phyloP scores from a whole-genome alignment of 2,888 invertebrate species.

The Chrysolina americana region DNA sequence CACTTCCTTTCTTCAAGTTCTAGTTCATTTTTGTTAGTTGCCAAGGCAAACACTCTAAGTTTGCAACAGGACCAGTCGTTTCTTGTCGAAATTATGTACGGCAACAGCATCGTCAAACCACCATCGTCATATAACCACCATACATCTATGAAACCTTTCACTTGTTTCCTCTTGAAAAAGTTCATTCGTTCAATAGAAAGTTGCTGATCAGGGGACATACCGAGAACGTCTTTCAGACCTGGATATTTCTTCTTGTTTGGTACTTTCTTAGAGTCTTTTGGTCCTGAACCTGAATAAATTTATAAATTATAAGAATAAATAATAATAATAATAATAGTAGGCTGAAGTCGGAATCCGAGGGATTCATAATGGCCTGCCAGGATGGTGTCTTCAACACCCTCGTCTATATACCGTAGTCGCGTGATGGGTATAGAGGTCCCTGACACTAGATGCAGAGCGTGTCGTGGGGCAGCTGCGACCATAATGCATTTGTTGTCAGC shows the following conservation, averaged over 20 bases:
- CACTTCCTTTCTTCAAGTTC: conserved; percentile 90
- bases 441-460: too few relatives aligned
- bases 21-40: conserved; percentile 83
- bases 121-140: conserved; percentile 98
- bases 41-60: conserved; percentile 86
- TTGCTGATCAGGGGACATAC: conserved; percentile 22
- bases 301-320: too few relatives aligned
- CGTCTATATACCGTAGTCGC: too few relatives aligned
- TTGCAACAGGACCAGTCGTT: conserved; percentile 84
- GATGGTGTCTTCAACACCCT: too few relatives aligned
- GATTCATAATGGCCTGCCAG: too few relatives aligned
- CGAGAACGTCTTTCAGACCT: conserved; percentile 19
- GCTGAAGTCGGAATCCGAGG: too few relatives aligned
- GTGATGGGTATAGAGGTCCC: too few relatives aligned
- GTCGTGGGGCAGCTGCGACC: too few relatives aligned
- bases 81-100: conserved; percentile 87
- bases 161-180: conserved; percentile 84
- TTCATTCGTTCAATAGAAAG: conserved; percentile 74
- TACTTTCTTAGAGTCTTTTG: conserved; percentile 23
- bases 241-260: conserved; percentile 20
- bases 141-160: conserved; percentile 89
- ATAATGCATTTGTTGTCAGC: too few relatives aligned
- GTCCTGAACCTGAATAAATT: conserved; percentile 2
- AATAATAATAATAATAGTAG: too few relatives aligned
- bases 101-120: conserved; percentile 87